These are phyloP conservation scores for Rhaphigaster nebulosa DNA, from an alignment of 2,888 invertebrate genomes.

Conservation along the genomic window DNA sequence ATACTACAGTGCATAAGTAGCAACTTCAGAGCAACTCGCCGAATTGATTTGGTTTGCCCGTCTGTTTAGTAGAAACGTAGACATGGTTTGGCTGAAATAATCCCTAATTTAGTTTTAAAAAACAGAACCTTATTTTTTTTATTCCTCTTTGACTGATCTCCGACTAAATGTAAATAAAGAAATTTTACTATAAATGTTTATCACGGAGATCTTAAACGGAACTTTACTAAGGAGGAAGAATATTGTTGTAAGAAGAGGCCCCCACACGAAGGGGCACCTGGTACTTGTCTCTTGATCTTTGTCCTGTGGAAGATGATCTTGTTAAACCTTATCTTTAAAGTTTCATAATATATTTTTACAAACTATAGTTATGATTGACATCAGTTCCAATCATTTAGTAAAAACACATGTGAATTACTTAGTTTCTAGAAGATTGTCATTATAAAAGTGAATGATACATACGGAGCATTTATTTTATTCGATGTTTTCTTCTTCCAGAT, in stretches of 20 bases:
- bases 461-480: too few species aligned
- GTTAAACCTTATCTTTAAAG: not conserved
- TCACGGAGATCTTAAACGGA: not conserved
- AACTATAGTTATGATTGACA: not conserved
- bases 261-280: constrained; percentile 17
- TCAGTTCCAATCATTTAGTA: not conserved
- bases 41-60: too few species aligned
- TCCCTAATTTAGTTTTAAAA: too few species aligned
- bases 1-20: too few species aligned
- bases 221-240: not conserved
- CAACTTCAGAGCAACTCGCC: too few species aligned
- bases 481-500: too few species aligned
- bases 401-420: not conserved
- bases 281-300: constrained; percentile 14
- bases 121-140: too few species aligned
- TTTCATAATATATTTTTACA: not conserved
- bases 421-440: not conserved
- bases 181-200: not conserved
- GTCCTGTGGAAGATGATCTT: not conserved
- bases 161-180: too few species aligned
- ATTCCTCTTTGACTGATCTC: too few species aligned
- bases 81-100: too few species aligned
- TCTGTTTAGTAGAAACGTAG: too few species aligned
- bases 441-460: too few species aligned
- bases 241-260: constrained; percentile 13